Evolutionary conservation across 2,888 invertebrate genomes (phyloP), one percentile per base, ranked within the genome.

Genomic region (Leucoptera coffeella): DNA sequence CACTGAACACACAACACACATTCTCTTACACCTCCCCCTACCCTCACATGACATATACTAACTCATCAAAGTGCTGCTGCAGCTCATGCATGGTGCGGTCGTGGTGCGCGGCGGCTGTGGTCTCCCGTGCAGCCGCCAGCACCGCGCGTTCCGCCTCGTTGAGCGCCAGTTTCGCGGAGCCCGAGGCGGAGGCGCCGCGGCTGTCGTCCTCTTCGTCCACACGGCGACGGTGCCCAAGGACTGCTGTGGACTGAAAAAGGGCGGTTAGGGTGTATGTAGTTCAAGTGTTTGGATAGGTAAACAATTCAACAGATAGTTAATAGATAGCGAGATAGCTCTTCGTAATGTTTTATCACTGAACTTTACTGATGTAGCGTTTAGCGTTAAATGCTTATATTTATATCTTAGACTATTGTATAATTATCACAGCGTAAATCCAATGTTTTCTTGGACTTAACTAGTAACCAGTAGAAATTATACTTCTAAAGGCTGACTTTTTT

Each of bases 51-150:
- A 9, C 21, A 10, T 9, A 13, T 12, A 51, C 56, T 51, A 84
- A 83, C 41, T 79, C 73, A 47, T 82, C 83, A 48, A 90, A 92
- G 58, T 87, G 80, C 31, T 78, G 69, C 39, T 78, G 78, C 38
- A 91, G 73, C 41, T 86, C 78, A 42, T 85, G 83, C 38, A 87
- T 79, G 41, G 83, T 74, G n/a, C 80, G 72, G 50, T 84, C 80
- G 50, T 87, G 85, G 47, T 86, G 83, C 30, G 78, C 77, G 26
- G 82, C 80, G 39, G 87, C 74, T 1, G 83, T 82, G 36, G 80
- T 75, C 38, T 78, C 77, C 31, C 45, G 51, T 38, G 55, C 69
- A 30, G 48, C 50, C 29, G 43, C 45, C 21, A 57, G 52, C 31
- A 73, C 71, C 29, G 77, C 60, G 26, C 77, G 65, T 36, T 78